Percentiles rank a stretch among this genome's conserved stretches.
phyloP scores from a whole-genome alignment of 2,888 invertebrate species.

The Drosophila mulleri region DNA sequence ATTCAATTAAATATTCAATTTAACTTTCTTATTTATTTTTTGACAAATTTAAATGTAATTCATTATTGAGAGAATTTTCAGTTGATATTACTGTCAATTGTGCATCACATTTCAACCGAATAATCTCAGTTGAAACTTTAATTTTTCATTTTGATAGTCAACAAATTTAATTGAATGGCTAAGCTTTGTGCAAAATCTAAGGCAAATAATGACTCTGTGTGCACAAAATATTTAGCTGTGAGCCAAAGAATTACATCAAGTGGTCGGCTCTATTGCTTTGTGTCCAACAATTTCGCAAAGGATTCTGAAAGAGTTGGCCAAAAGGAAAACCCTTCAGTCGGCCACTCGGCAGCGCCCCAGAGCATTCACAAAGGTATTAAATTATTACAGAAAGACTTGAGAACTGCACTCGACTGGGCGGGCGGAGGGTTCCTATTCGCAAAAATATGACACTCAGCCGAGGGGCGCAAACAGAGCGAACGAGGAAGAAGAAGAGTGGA shows the following conservation, averaged over 20 bases:
- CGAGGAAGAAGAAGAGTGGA: not conserved
- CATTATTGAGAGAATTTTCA: not conserved
- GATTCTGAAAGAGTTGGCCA: slow-evolving; percentile 45
- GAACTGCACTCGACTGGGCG: slow-evolving; percentile 32
- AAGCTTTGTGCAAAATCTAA: not conserved
- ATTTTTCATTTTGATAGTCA: not conserved
- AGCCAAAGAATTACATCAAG: slow-evolving; percentile 29
- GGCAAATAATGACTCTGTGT: slow-evolving; percentile 29
- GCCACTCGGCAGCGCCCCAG: slow-evolving; percentile 36
- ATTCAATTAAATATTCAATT: not conserved
- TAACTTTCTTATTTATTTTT: not conserved
- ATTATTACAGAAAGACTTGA: slow-evolving; percentile 65
- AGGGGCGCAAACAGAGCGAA: slow-evolving; percentile 8
- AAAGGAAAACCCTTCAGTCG: slow-evolving; percentile 22
- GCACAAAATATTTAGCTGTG: slow-evolving; percentile 16
- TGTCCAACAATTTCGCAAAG: slow-evolving; percentile 27
- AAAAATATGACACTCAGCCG: slow-evolving; percentile 44
- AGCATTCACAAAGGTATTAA: slow-evolving; percentile 68
- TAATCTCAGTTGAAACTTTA: not conserved
- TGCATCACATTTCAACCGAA: not conserved
- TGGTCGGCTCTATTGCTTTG: slow-evolving; percentile 26
- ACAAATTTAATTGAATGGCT: not conserved
- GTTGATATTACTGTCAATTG: not conserved
- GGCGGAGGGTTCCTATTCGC: slow-evolving; percentile 12
- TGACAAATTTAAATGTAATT: not conserved